phyloP scores from a whole-genome alignment of 2,113 vertebrate genomes.

The Salvator merianae region DNA sequence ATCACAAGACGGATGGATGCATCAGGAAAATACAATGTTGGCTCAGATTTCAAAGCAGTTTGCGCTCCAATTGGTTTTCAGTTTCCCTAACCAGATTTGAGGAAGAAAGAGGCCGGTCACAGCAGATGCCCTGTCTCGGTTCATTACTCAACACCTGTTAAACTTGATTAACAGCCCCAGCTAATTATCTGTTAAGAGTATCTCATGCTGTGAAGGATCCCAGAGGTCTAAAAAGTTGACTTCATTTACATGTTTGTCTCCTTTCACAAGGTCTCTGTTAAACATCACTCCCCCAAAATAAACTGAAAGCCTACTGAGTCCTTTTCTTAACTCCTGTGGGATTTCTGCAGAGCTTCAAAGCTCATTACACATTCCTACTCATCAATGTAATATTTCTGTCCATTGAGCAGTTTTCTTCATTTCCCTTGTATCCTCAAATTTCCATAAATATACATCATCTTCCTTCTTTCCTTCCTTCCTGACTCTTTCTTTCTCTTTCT shows the following conservation, averaged over 20 bases:
- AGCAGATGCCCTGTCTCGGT: conserved; percentile 75
- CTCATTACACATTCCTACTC: background rate
- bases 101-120: conserved; percentile 58
- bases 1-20: conserved; percentile 54
- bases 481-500: background rate
- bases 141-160: conserved; percentile 83
- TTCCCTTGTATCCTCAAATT: background rate
- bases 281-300: conserved; percentile 31
- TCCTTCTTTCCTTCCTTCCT: too few relatives aligned
- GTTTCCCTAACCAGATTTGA: conserved; percentile 67
- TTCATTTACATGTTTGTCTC: conserved; percentile 75
- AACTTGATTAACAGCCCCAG: conserved; percentile 74
- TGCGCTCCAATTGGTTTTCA: conserved; percentile 45
- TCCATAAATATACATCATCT: background rate
- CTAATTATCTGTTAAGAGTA: conserved; percentile 76
- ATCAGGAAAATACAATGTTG: conserved; percentile 37
- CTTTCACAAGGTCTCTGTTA: conserved; percentile 71
- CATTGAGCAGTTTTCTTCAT: background rate
- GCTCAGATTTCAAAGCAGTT: conserved; percentile 47
- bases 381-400: too few relatives aligned
- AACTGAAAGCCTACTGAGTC: conserved; percentile 44
- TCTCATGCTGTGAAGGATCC: conserved; percentile 69
- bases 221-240: conserved; percentile 68
- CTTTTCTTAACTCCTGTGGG: conserved; percentile 47
- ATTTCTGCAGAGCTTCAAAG: conserved; percentile 19